Evolutionary conservation across 1,140 invertebrate species (phyloP).

Genomic region (Nasonia giraulti): DNA sequence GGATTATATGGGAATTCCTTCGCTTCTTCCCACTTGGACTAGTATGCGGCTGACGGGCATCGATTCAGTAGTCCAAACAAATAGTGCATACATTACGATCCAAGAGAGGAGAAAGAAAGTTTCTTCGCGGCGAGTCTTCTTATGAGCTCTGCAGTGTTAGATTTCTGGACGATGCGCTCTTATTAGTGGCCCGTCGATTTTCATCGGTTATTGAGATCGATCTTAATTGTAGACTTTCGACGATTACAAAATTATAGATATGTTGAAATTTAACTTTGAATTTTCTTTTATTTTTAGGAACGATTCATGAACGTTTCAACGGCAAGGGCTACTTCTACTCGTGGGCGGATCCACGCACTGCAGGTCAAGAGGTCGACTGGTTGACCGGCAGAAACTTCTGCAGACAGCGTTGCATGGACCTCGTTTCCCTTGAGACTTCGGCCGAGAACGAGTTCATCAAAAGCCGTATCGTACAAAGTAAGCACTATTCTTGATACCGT

Average conservation of each 20-base stretch:
- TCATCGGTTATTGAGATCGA: background rate
- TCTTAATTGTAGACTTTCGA: no score
- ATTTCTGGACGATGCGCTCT: no score
- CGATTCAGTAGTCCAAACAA: background rate
- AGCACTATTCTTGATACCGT: conserved; percentile 49
- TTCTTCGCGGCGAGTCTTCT: background rate
- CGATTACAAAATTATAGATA: background rate
- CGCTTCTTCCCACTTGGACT: background rate
- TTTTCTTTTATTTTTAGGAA: conserved; percentile 63
- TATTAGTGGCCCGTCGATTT: background rate
- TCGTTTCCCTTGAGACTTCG: conserved; percentile 86
- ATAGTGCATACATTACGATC: background rate
- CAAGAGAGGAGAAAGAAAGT: background rate
- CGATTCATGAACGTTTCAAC: conserved; percentile 72
- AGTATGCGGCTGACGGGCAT: background rate
- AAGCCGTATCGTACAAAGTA: conserved; percentile 82
- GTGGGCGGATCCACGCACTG: conserved; percentile 85
- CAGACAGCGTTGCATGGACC: conserved; percentile 89
- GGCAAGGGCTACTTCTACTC: conserved; percentile 88
- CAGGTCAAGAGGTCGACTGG: conserved; percentile 86
- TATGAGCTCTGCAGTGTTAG: no score
- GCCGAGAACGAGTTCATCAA: conserved; percentile 90
- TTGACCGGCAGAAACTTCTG: conserved; percentile 87
- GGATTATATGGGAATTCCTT: background rate
- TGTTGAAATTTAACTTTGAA: no score